These are phyloP conservation scores for Chrysochloris asiatica DNA, from an alignment of 2,113 vertebrate species.

Conservation along the genomic window DNA sequence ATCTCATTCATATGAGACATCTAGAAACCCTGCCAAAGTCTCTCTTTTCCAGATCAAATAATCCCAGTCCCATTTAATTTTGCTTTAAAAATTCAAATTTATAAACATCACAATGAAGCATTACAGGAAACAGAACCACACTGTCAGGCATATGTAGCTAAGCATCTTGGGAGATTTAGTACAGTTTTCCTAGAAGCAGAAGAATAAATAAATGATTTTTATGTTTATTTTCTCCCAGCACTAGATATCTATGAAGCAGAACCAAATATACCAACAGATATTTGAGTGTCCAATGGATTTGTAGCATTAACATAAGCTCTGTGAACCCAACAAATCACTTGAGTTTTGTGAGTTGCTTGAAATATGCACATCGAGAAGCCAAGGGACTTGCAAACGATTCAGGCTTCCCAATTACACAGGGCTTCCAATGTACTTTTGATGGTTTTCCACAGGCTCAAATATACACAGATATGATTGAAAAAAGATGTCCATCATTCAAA, in stretches of 20 bases:
- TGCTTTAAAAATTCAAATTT: conserved; percentile 51
- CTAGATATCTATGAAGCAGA: conserved; percentile 2
- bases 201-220: not conserved
- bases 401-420: not conserved
- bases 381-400: not conserved
- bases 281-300: not conserved
- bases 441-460: not conserved
- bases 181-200: not conserved
- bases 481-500: conserved; percentile 18
- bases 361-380: not conserved
- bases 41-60: conserved; percentile 51
- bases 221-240: not conserved
- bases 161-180: not conserved
- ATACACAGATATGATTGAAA: not conserved
- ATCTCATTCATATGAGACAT: conserved; percentile 1
- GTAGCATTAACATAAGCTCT: not conserved
- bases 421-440: conserved; percentile 1
- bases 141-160: not conserved
- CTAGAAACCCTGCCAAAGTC: conserved; percentile 49
- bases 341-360: not conserved
- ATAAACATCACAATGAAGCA: conserved; percentile 38
- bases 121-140: not conserved
- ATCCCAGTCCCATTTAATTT: conserved; percentile 44
- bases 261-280: not conserved
- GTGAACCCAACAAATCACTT: not conserved